These are phyloP conservation scores for Epinephelus moara DNA, from an alignment of 2,113 vertebrate species.

Conservation along the genomic window DNA sequence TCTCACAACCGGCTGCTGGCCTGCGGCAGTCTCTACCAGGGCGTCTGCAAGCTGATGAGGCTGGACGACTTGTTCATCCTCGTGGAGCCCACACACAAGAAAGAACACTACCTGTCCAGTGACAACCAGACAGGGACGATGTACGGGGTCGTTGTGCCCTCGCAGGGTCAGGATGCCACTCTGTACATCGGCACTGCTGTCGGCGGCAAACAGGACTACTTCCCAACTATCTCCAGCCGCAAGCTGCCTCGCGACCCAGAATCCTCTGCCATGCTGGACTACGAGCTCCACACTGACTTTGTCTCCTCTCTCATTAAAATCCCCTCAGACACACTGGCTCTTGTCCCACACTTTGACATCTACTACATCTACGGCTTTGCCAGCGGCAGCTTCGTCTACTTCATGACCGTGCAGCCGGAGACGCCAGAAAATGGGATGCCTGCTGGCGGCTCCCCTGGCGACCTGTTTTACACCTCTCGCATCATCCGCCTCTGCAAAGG, in stretches of 20 bases:
- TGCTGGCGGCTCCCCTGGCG: conserved; percentile 86
- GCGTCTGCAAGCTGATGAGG: conserved; percentile 94
- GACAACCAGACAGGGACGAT: conserved; percentile 94
- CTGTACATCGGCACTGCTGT: conserved; percentile 95
- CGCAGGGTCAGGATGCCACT: conserved; percentile 90
- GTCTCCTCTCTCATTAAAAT: conserved; percentile 98
- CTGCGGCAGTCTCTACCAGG: conserved; percentile 96
- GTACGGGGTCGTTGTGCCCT: conserved; percentile 94
- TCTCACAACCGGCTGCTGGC: conserved; percentile 94
- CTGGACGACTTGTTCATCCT: conserved; percentile 95
- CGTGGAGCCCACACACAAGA: conserved; percentile 95
- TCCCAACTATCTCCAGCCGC: conserved; percentile 95
- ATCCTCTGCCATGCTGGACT: conserved; percentile 96
- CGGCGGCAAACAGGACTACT: conserved; percentile 97
- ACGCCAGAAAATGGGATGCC: conserved; percentile 89
- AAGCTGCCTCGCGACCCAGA: conserved; percentile 95
- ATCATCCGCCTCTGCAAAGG: conserved; percentile 96
- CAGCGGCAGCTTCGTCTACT: conserved; percentile 94
- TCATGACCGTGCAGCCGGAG: conserved; percentile 95
- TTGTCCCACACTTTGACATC: conserved; percentile 95
- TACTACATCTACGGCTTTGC: conserved; percentile 96
- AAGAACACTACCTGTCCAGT: conserved; percentile 96
- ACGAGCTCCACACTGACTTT: conserved; percentile 96
- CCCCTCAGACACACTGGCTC: conserved; percentile 94
- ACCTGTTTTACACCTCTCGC: conserved; percentile 95